phyloP scores from a whole-genome alignment of 2,888 invertebrate genomes.

The Patella caerulea region DNA sequence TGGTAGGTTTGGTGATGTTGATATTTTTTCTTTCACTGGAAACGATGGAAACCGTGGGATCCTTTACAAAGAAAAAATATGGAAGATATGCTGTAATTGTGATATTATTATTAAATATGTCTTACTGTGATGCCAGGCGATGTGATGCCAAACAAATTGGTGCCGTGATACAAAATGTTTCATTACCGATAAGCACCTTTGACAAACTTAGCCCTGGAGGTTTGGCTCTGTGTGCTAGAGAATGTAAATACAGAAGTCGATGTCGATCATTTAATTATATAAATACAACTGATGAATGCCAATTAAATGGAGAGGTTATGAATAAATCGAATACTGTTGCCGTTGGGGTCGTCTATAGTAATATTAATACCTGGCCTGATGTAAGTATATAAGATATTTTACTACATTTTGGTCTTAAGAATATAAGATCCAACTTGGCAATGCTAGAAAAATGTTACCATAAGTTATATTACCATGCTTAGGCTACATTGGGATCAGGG shows the following conservation, averaged over 20 bases:
- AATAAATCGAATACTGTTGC: background rate
- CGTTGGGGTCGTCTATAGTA: background rate
- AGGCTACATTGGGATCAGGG: no score
- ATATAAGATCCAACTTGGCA: no score
- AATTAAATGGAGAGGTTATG: background rate
- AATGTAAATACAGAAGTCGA: background rate
- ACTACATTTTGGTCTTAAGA: no score
- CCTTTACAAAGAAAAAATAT: no score
- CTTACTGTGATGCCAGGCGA: background rate
- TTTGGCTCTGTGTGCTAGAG: background rate
- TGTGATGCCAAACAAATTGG: background rate
- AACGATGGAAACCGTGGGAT: no score
- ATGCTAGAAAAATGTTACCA: no score
- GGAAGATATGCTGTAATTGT: no score
- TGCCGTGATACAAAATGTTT: background rate
- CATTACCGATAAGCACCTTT: background rate
- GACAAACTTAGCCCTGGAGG: background rate
- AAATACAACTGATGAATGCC: background rate
- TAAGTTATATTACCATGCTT: no score
- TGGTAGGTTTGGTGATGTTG: no score
- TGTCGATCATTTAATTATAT: background rate
- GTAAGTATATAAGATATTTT: background rate
- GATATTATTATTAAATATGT: no score
- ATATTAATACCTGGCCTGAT: background rate
- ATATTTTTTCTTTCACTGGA: no score